Evolutionary conservation across 2,888 invertebrate species (phyloP).

Genomic region (Meandrusa payeni): DNA sequence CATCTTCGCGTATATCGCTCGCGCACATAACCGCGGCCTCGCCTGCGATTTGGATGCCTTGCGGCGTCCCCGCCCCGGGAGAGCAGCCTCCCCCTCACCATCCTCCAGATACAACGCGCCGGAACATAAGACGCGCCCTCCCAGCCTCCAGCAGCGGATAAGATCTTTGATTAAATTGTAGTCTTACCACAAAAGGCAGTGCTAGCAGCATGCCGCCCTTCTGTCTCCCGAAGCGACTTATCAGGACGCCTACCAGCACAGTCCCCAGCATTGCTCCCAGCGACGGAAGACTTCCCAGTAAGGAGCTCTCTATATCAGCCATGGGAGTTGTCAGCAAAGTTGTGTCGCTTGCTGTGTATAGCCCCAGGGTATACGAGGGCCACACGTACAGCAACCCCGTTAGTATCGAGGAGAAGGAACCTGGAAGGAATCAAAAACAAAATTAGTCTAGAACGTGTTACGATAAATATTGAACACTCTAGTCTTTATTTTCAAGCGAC

Average conservation of each 20-base stretch:
- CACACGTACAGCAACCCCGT: slow-evolving; percentile 73
- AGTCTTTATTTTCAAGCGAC: no score
- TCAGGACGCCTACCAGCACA: slow-evolving; percentile 61
- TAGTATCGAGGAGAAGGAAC: slow-evolving; percentile 45
- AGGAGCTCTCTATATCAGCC: slow-evolving; percentile 67
- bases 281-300: slow-evolving; percentile 79
- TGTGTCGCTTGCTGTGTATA: slow-evolving; percentile 56
- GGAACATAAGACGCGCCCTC: no score
- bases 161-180: no score
- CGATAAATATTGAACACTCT: no score
- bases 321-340: slow-evolving; percentile 66
- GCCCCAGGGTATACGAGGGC: slow-evolving; percentile 78
- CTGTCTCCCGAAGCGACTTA: slow-evolving; percentile 77
- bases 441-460: no score
- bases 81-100: no score
- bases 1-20: no score
- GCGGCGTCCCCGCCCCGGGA: no score
- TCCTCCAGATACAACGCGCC: no score
- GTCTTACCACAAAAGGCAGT: slow-evolving; percentile 73
- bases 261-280: slow-evolving; percentile 76
- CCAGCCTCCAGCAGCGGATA: no score
- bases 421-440: slow-evolving; percentile 36
- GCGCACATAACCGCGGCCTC: no score
- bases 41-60: no score
- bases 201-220: slow-evolving; percentile 71